A percentile compares a stretch with the other conserved stretches of the same genome.
These are phyloP conservation scores for Mandrillus leucophaeus DNA, from an alignment of 2,113 vertebrate genomes.

Conservation along the genomic window DNA sequence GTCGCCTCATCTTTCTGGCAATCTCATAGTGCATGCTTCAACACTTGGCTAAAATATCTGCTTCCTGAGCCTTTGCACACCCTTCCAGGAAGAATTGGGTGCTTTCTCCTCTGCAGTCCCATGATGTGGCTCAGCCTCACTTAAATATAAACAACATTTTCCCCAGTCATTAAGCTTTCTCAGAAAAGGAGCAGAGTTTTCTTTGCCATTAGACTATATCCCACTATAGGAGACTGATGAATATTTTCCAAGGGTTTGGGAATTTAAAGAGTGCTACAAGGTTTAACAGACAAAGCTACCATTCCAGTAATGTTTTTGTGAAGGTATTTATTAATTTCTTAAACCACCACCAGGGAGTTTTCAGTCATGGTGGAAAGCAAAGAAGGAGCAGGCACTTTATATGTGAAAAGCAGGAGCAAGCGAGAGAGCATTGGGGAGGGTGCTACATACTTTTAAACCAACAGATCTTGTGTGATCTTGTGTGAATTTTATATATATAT, in stretches of 20 bases:
- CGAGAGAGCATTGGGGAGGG: no score
- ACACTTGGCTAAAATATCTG: neutral
- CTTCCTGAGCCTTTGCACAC: neutral
- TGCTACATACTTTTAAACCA: no score
- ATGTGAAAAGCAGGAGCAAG: no score
- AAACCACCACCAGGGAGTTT: neutral
- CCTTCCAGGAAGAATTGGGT: neutral
- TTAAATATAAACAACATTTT: neutral
- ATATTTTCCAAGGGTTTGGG: neutral
- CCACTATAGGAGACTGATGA: neutral
- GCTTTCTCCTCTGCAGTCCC: neutral
- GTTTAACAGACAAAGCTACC: neutral
- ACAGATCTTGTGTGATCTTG: no score
- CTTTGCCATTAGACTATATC: neutral
- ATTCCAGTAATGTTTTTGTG: neutral
- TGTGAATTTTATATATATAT: no score
- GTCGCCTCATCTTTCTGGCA: neutral
- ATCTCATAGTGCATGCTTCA: neutral
- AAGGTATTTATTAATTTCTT: conserved; percentile 42
- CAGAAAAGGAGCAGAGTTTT: neutral
- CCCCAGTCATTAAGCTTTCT: neutral
- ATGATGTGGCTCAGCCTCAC: neutral
- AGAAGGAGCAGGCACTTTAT: no score
- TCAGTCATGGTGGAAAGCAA: no score
- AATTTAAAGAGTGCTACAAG: neutral